phyloP scores from a whole-genome alignment of 1,140 invertebrate species.

The Nymphalis io region DNA sequence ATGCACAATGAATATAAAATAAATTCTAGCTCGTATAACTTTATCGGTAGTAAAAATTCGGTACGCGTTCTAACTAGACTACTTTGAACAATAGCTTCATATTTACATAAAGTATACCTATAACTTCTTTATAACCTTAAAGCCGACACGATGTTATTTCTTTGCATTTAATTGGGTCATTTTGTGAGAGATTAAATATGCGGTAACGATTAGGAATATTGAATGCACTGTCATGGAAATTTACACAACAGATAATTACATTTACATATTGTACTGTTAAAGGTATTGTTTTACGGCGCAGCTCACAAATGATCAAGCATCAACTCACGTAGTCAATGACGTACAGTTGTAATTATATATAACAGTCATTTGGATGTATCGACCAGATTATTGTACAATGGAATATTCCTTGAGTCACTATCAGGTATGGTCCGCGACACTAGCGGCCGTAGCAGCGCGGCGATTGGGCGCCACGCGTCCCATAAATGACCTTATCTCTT shows the following conservation, averaged over 20 bases:
- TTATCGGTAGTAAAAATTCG: constrained; percentile 76
- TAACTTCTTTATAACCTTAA: constrained; percentile 54
- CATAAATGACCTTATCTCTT: constrained; percentile 96
- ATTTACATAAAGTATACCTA: constrained; percentile 76
- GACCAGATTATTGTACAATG: constrained; percentile 70
- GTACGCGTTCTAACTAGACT: constrained; percentile 62
- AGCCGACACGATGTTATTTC: constrained; percentile 34
- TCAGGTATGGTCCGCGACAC: constrained; percentile 74
- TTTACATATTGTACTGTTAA: not conserved
- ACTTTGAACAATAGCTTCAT: constrained; percentile 57
- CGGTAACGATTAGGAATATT: constrained; percentile 33
- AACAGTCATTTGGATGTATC: constrained; percentile 73
- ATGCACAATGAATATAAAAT: constrained; percentile 62
- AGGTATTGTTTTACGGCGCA: constrained; percentile 7
- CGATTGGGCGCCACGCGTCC: constrained; percentile 89
- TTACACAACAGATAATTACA: constrained; percentile 9
- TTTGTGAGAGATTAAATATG: constrained; percentile 8
- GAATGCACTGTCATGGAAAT: not conserved
- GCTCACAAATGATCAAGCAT: constrained; percentile 21
- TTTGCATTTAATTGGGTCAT: constrained; percentile 13
- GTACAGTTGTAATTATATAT: constrained; percentile 49
- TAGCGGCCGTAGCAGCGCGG: constrained; percentile 63
- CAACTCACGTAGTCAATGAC: constrained; percentile 39
- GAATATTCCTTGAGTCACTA: constrained; percentile 49
- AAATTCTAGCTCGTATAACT: constrained; percentile 52